These are phyloP conservation scores for Leucophenga maculata DNA, from an alignment of 2,888 invertebrate genomes.

Conservation along the genomic window DNA sequence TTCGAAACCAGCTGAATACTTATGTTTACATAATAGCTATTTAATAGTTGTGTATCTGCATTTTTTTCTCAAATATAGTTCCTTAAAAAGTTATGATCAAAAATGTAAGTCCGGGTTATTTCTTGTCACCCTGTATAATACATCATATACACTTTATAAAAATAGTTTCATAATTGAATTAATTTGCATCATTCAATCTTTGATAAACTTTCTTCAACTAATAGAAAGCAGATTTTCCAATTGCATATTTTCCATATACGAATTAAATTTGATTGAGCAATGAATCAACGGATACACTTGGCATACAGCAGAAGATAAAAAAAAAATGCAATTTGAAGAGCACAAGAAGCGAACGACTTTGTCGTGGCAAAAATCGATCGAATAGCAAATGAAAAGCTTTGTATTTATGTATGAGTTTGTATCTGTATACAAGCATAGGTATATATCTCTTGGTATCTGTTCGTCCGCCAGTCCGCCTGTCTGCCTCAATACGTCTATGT, in stretches of 20 bases:
- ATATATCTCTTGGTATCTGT: slow-evolving; percentile 42
- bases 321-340: slow-evolving; percentile 10
- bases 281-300: slow-evolving; percentile 7
- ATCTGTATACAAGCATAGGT: slow-evolving; percentile 37
- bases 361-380: slow-evolving; percentile 15
- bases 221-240: background rate
- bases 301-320: background rate
- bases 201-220: background rate
- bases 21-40: no score
- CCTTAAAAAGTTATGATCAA: no score
- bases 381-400: slow-evolving; percentile 2
- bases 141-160: background rate
- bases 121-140: no score
- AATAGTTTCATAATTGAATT: background rate
- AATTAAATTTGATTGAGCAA: background rate
- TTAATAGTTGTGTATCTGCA: no score
- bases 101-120: no score
- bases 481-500: slow-evolving; percentile 27
- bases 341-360: slow-evolving; percentile 3
- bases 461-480: slow-evolving; percentile 36
- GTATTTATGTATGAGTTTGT: background rate
- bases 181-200: background rate
- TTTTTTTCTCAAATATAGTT: no score
- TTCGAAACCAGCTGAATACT: no score
- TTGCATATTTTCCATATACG: background rate